These are phyloP conservation scores for Falcaria lacertinaria DNA, from an alignment of 2,888 invertebrate genomes.

Conservation along the genomic window DNA sequence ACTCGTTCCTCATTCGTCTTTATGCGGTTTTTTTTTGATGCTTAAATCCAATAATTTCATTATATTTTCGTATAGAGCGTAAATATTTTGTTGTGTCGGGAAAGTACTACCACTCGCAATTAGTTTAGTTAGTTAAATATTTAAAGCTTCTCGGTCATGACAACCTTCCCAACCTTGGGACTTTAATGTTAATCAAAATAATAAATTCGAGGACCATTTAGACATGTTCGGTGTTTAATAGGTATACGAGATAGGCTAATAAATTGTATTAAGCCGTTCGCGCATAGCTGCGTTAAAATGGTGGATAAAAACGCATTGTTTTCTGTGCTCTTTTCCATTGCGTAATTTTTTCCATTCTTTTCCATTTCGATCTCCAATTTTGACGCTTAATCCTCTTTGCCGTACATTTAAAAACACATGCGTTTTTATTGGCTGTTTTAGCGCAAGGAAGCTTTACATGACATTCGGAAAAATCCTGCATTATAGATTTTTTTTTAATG, in stretches of 20 bases:
- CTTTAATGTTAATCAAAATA: neutral
- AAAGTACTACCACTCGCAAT: neutral
- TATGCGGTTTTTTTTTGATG: no score
- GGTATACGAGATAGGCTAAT: neutral
- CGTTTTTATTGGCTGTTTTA: no score
- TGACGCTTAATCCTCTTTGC: no score
- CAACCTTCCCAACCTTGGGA: neutral
- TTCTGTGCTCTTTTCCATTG: no score
- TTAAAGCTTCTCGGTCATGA: neutral
- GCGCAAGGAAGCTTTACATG: no score
- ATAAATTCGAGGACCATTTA: neutral
- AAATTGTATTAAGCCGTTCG: neutral
- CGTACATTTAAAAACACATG: no score
- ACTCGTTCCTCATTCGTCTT: no score
- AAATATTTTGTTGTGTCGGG: neutral
- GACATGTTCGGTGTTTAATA: neutral
- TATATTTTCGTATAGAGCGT: neutral
- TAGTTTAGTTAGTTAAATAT: constrained; percentile 2
- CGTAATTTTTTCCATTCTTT: no score
- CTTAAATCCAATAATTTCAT: no score
- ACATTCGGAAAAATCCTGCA: neutral
- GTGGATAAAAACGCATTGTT: no score
- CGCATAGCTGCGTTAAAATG: no score
- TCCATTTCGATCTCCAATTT: no score
- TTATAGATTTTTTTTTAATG: neutral